Base-by-base conservation (phyloP, 37 sponge, comb jelly and placozoan genomes). In the Axinella damicornis region DNA sequence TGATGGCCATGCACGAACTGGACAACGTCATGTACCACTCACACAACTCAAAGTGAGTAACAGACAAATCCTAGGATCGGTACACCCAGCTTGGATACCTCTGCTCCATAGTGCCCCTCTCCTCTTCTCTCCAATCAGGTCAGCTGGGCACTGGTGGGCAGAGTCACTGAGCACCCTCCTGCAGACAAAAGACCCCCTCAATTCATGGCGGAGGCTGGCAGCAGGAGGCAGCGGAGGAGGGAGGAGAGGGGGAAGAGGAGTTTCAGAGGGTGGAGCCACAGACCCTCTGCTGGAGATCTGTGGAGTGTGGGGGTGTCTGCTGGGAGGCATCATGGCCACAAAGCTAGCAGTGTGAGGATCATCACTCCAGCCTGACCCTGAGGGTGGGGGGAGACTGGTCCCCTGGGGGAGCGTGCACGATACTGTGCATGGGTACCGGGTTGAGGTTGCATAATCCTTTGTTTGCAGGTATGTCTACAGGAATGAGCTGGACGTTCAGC, bases 261-360 rank as follows among this genome's bases (percentile, higher is more conserved):
- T 65, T 22, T 22, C 18, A 22, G 27, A 46, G 53, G 58, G 35
- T 4, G 37, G 21, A 73, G 67, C 77, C 65, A 76, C 59, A 67
- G 57, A 37, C 5, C 37, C 60, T 40, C 74, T 65, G 14, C 77
- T 95, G 56, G 65, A 89, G 57, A 57, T 25, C 64, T 78, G 76
- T 71, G 90, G 90, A 25, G 27, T 94, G 16, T 94, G 90, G 90
- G 94, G 90, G 31, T 89, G 91, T 59, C 59, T 87, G 38, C 35
- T 89, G 31, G 96, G 70, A 18, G 85, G 41, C 34, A 69, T 83
- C 18, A 75, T 87, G 19, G 90, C 85, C 16, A 67, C 84, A 20
- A 89, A 89, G 40, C 78, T 95, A 19, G 81, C 87, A 32, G 78
- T 53, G 88, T 91, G 40, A 84, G n/a, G n/a, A n/a, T n/a, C n/a